Percentiles rank a stretch among this genome's conserved stretches.
Evolutionary conservation across 1,140 invertebrate species (phyloP).

Genomic region (Heliconius hermathena): DNA sequence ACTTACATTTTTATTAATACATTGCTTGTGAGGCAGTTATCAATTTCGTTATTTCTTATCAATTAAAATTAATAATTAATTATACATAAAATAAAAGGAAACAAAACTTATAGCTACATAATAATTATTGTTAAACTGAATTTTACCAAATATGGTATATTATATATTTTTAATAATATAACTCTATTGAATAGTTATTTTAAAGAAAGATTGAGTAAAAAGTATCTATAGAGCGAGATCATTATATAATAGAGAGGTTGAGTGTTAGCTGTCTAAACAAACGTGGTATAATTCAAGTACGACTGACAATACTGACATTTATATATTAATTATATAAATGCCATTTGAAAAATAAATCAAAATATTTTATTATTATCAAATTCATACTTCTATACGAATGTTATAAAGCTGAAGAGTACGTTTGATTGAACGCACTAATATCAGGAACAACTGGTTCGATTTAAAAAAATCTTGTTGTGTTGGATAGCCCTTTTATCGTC

Average conservation of each 20-base stretch:
- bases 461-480: too few species aligned
- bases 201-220: neutral
- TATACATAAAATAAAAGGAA: neutral
- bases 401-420: too few species aligned
- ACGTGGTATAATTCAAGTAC: neutral
- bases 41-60: neutral
- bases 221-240: conserved; percentile 8
- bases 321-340: too few species aligned
- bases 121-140: neutral
- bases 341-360: too few species aligned
- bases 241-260: conserved; percentile 1
- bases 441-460: too few species aligned
- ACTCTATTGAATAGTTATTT: neutral
- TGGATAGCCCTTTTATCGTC: too few species aligned
- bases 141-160: neutral
- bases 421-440: too few species aligned
- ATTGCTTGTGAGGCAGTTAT: conserved; percentile 9
- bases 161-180: neutral
- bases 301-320: neutral
- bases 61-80: conserved; percentile 1
- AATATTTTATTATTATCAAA: too few species aligned
- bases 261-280: neutral
- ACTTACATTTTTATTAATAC: conserved; percentile 1
- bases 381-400: too few species aligned
- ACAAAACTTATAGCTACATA: neutral